Evolutionary conservation across 2,113 vertebrate genomes (phyloP).

Genomic region (Archilochus colubris): DNA sequence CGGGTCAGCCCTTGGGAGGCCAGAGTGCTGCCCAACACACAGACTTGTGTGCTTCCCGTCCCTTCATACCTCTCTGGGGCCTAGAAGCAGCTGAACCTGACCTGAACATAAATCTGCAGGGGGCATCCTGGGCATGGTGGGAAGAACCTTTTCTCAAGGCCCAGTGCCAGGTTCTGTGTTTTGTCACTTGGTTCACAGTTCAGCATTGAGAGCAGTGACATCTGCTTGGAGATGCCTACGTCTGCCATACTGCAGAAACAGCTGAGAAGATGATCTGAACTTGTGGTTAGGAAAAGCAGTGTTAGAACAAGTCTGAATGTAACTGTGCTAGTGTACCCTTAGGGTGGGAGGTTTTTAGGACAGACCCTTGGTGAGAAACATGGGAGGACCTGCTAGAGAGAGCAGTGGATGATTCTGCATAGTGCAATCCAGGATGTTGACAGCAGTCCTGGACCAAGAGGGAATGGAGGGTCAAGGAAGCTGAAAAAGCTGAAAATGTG

Average conservation of each 20-base stretch:
- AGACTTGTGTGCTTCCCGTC: not conserved
- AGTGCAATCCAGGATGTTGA: not conserved
- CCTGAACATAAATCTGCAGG: not conserved
- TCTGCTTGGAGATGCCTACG: not conserved
- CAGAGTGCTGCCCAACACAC: not conserved
- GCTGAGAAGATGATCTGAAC: not conserved
- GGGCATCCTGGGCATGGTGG: not conserved
- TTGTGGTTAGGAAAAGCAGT: not conserved
- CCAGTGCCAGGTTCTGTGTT: not conserved
- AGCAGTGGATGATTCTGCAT: not conserved
- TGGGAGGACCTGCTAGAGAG: not conserved
- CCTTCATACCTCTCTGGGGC: not conserved
- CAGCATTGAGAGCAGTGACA: not conserved
- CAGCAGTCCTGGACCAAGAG: not conserved
- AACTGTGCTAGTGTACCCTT: not conserved
- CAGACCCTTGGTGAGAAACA: not conserved
- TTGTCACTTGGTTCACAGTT: not conserved
- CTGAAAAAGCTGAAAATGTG: constrained; percentile 8
- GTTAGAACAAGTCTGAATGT: not conserved
- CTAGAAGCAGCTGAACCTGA: not conserved
- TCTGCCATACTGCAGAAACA: not conserved
- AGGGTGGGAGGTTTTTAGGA: not conserved
- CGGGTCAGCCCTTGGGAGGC: not conserved
- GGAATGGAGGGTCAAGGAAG: not conserved
- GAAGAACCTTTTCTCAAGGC: not conserved